These are phyloP conservation scores for Mormyrops boulengeri DNA, from an alignment of 2,797 vertebrate species.

Conservation along the genomic window DNA sequence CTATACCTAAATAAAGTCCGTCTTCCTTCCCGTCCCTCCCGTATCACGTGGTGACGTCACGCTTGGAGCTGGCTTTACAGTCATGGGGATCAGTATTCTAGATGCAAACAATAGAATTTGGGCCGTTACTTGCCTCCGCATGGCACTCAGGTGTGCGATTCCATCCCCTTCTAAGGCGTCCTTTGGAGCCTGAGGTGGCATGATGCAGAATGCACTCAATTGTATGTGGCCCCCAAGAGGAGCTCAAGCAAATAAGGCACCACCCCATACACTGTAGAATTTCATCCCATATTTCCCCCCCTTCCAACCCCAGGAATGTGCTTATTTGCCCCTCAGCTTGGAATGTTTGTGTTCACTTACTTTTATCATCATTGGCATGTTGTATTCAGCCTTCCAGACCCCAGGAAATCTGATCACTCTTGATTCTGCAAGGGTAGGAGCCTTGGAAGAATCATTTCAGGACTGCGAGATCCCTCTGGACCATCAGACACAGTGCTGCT, in stretches of 20 bases:
- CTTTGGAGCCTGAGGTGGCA: neutral
- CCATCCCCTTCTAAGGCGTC: neutral
- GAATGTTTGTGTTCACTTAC: neutral
- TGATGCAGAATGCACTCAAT: neutral
- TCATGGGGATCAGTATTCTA: neutral
- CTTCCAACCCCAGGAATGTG: constrained; percentile 9
- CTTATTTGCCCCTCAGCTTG: neutral
- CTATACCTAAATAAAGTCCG: neutral
- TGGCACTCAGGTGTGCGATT: neutral
- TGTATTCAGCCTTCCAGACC: neutral
- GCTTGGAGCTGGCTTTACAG: neutral
- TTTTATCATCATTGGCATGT: neutral
- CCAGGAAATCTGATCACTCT: neutral
- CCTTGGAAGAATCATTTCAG: neutral
- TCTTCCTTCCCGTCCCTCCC: neutral
- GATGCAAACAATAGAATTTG: neutral
- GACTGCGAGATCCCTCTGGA: neutral
- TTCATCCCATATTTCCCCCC: neutral
- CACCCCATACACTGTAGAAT: neutral
- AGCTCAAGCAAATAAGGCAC: neutral
- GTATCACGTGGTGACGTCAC: neutral
- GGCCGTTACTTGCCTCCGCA: neutral
- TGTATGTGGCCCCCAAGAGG: neutral
- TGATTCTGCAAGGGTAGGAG: neutral
- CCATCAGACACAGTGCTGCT: neutral